phyloP scores from a whole-genome alignment of 92 coral and sea anemone species.

The Phenganax stokvisi region DNA sequence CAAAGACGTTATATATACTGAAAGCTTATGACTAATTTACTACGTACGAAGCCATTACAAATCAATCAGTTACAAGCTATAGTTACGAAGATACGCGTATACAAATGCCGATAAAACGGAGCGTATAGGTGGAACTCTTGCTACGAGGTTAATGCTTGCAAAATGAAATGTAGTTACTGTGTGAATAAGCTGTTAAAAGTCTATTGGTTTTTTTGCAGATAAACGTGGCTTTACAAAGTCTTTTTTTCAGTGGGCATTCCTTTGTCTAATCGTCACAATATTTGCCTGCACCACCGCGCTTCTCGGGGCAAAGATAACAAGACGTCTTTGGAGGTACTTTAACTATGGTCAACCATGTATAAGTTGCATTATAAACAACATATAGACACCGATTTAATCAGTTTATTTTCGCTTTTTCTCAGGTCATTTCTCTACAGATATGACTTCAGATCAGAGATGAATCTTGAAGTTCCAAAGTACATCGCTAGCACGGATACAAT shows the following conservation, averaged over 20 bases:
- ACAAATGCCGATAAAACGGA: too few relatives aligned
- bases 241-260: conserved; percentile 24
- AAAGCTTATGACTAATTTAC: too few relatives aligned
- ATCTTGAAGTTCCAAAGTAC: conserved; percentile 14
- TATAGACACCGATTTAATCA: neutral
- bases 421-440: conserved; percentile 39
- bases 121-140: too few relatives aligned
- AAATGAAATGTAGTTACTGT: neutral
- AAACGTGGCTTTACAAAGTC: conserved; percentile 28
- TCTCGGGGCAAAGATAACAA: conserved; percentile 4
- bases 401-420: neutral
- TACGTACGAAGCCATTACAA: too few relatives aligned
- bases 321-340: conserved; percentile 33
- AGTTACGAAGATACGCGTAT: too few relatives aligned
- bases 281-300: conserved; percentile 2
- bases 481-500: neutral
- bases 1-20: too few relatives aligned
- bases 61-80: too few relatives aligned
- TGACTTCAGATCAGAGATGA: conserved; percentile 28
- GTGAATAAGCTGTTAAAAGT: too few relatives aligned
- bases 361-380: neutral
- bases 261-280: neutral
- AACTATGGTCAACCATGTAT: neutral
- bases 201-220: neutral
- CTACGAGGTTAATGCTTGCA: neutral